These are phyloP conservation scores for Palythoa grandiflora DNA, from an alignment of 92 coral and sea anemone genomes.

Conservation along the genomic window DNA sequence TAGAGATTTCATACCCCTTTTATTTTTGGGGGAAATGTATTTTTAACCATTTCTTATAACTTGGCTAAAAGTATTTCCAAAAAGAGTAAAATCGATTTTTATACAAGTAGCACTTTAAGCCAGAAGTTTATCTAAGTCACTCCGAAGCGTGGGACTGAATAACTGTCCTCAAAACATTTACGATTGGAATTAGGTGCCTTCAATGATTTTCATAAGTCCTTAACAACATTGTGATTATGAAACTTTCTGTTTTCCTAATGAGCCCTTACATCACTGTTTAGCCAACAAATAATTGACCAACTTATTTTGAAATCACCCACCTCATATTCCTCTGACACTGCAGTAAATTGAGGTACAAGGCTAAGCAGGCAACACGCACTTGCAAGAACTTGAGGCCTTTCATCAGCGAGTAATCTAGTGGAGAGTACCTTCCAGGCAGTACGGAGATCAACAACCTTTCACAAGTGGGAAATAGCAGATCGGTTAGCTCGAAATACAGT, in stretches of 20 bases:
- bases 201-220: too few species aligned
- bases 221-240: not conserved
- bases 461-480: not conserved
- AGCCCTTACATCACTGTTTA: not conserved
- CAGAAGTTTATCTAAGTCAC: too few species aligned
- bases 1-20: too few species aligned
- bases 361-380: slow-evolving; percentile 85
- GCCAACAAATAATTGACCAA: not conserved
- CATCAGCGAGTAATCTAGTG: slow-evolving; percentile 68
- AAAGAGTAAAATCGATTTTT: too few species aligned
- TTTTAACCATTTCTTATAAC: too few species aligned
- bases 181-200: too few species aligned
- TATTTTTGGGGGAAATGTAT: too few species aligned
- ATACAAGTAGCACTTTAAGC: too few species aligned
- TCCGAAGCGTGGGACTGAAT: too few species aligned
- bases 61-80: too few species aligned
- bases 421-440: slow-evolving; percentile 91
- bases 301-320: slow-evolving; percentile 38
- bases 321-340: slow-evolving; percentile 76
- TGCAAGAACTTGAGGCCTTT: slow-evolving; percentile 79
- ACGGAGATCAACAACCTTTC: slow-evolving; percentile 87
- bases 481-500: too few species aligned
- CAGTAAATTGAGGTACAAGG: slow-evolving; percentile 75
- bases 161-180: too few species aligned
- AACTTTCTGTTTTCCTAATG: not conserved